phyloP scores from a whole-genome alignment of 2,888 invertebrate species.

The Sinohyriopsis cumingii region DNA sequence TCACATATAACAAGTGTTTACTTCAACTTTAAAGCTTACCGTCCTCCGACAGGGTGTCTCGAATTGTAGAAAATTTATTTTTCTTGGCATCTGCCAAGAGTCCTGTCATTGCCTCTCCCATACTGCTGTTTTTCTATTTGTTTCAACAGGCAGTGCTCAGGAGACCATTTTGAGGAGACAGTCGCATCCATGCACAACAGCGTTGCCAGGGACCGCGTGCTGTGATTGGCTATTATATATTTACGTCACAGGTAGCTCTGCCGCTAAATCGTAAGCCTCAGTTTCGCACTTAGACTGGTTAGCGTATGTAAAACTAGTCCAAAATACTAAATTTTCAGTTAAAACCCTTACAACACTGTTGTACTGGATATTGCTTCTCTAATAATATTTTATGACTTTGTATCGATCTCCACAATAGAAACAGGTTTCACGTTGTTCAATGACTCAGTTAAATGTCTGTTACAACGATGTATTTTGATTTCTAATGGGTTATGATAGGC shows the following conservation, averaged over 20 bases:
- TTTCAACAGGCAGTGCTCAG: conserved; percentile 5
- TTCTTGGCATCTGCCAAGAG: conserved; percentile 67
- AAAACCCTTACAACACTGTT: too few relatives aligned
- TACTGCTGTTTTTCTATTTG: conserved; percentile 28
- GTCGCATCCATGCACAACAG: conserved; percentile 38
- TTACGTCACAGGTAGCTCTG: conserved; percentile 16
- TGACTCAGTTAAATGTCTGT: too few relatives aligned
- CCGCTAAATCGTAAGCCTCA: neutral
- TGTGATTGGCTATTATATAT: conserved; percentile 38
- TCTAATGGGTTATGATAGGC: too few relatives aligned
- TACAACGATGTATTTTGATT: too few relatives aligned
- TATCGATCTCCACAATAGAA: too few relatives aligned
- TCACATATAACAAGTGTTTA: neutral
- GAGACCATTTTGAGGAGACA: conserved; percentile 20
- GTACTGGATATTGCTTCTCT: too few relatives aligned
- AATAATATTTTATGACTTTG: too few relatives aligned
- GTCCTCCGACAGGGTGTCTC: conserved; percentile 61
- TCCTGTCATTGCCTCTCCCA: conserved; percentile 65
- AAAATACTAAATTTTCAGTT: too few relatives aligned
- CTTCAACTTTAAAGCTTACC: conserved; percentile 53
- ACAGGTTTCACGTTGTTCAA: too few relatives aligned
- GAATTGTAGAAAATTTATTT: conserved; percentile 64
- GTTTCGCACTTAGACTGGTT: neutral
- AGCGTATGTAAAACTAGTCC: too few relatives aligned
- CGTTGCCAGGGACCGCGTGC: conserved; percentile 52